Evolutionary conservation across 2,888 invertebrate species (phyloP), one percentile per base, ranked within the genome.

Genomic region (Andricus curvator): DNA sequence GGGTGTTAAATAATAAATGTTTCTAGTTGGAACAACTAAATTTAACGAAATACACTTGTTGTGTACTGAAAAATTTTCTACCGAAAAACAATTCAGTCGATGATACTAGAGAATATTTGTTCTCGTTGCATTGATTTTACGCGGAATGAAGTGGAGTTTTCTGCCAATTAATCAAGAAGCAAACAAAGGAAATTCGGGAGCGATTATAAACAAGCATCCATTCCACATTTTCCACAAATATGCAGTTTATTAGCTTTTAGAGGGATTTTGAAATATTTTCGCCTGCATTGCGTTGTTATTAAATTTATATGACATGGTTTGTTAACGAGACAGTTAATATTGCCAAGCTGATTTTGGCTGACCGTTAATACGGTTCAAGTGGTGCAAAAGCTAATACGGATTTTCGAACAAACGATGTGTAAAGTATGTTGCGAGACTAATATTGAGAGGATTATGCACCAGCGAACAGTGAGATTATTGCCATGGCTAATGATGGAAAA

Each of bases 81-180:
- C 48, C 33, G 29, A 70, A 25, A 29, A 29, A 70, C 70, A 48
- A 70, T 70, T 70, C 70, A 29, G 17, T 70, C 70, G 70, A 70
- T 70, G 48, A 51, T 70, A 70, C 51, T 51, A 51, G 48, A 29
- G 48, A 70, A 70, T 70, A 51, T 70, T 70, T 70, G 29, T 70
- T 70, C 70, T 70, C 70, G 51, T 70, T 70, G 70, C 48, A 70
- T 70, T 70, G 70, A 70, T 51, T 70, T 70, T 70, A 51, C 29
- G 70, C 29, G 29, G 51, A 51, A 70, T 51, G 48, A 48, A 70
- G 29, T 51, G 70, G 48, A 48, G 70, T 70, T 70, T 70, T 70
- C 70, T 51, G 70, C 70, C 70, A 70, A 70, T 70, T 70, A 70
- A 70, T 70, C 70, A 70, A 70, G 48, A 70, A 48, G 48, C 70